These are phyloP conservation scores for Oscarella lobularis DNA, from an alignment of 37 sponge, comb jelly and placozoan species.

Conservation along the genomic window DNA sequence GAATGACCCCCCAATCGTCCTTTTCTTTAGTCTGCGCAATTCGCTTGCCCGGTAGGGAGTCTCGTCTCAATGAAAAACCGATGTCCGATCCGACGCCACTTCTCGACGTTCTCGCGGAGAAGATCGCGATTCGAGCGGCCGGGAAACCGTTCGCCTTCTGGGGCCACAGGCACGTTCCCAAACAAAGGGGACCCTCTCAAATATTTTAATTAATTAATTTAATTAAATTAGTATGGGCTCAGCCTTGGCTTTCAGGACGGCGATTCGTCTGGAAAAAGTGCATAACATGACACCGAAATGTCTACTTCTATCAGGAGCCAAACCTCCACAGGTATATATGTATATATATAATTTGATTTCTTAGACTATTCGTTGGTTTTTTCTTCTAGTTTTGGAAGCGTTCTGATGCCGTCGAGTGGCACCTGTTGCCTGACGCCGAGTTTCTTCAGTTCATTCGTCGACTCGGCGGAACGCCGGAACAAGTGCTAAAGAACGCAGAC, in stretches of 20 bases:
- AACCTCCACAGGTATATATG: no score
- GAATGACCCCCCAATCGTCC: no score
- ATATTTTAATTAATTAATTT: no score
- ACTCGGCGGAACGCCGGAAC: not conserved
- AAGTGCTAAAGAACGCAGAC: not conserved
- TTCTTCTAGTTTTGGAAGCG: no score
- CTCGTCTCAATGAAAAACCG: not conserved
- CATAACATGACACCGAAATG: not conserved
- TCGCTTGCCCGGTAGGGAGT: not conserved
- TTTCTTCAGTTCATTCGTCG: not conserved
- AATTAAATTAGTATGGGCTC: no score
- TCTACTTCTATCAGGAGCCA: not conserved
- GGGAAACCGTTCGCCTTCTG: constrained; percentile 1
- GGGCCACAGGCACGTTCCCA: not conserved
- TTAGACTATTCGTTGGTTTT: no score
- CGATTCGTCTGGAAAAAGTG: not conserved
- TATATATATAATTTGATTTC: no score
- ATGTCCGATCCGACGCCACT: not conserved
- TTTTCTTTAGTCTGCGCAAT: no score
- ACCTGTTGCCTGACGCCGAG: not conserved
- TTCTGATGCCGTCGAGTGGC: no score
- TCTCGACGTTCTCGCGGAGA: not conserved
- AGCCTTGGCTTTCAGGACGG: not conserved
- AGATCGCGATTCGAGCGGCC: not conserved
- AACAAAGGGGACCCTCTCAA: no score